Conservation (phyloP, 2,113 vertebrate genomes). For the Amia ocellicauda region DNA sequence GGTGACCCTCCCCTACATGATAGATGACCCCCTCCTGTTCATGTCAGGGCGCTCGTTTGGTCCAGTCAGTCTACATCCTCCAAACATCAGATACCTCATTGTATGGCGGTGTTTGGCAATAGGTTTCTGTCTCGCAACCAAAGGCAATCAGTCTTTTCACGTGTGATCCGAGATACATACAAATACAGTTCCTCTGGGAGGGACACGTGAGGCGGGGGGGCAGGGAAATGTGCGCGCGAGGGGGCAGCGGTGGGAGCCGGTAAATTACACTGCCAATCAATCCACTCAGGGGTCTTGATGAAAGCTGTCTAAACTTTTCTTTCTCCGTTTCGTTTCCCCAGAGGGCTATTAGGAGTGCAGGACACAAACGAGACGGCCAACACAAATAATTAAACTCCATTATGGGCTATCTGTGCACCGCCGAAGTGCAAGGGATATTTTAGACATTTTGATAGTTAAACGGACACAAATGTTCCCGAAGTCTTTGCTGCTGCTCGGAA, state of each 20-base stretch:
- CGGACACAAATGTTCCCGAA: no score
- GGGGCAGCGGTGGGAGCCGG: slow-evolving; percentile 34
- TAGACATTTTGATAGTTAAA: no score
- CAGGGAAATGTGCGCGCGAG: slow-evolving; percentile 19
- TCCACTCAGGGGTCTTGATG: slow-evolving; percentile 56
- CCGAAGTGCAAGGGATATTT: no score
- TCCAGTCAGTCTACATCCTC: slow-evolving; percentile 18
- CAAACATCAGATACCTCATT: slow-evolving; percentile 35
- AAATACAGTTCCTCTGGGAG: slow-evolving; percentile 36
- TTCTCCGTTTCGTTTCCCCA: slow-evolving; percentile 62
- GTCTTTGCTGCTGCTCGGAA: no score
- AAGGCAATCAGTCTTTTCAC: slow-evolving; percentile 48
- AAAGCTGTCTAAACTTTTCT: slow-evolving; percentile 63
- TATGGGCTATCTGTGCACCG: slow-evolving; percentile 22
- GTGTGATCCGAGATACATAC: slow-evolving; percentile 31
- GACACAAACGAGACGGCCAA: slow-evolving; percentile 52
- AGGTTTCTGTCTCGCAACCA: slow-evolving; percentile 35
- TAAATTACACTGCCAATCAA: slow-evolving; percentile 75
- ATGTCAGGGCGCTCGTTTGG: slow-evolving; percentile 32
- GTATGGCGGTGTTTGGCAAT: slow-evolving; percentile 36
- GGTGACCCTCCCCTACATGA: slow-evolving; percentile 40
- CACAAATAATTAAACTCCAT: slow-evolving; percentile 55
- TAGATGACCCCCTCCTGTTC: slow-evolving; percentile 38
- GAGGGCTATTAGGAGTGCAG: slow-evolving; percentile 57
- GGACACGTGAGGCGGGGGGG: slow-evolving; percentile 9